Evolutionary conservation across 2,113 vertebrate species (phyloP), one percentile per base, ranked within the genome.

Genomic region (Ceuthmochares aereus): DNA sequence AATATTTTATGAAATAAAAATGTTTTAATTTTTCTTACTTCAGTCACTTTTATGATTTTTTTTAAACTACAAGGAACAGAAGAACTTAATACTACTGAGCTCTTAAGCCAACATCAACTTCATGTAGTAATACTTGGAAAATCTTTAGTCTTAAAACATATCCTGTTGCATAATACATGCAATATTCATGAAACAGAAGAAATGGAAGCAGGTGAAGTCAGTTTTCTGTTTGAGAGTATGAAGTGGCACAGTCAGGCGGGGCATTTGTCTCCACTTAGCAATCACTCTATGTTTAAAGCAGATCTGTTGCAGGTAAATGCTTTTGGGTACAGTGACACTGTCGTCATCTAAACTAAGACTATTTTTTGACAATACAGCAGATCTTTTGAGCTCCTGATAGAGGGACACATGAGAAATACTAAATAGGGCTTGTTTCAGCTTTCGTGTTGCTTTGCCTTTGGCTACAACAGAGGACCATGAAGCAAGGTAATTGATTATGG

Each of bases 41-140:
- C 18, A 75, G 47, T 14, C 5, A n/a, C 47, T 81, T 74, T 10
- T 23, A 22, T n/a, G 20, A 14, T 51, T 54, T 75, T 74, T 72
- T 86, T 84, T 19, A 43, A 95, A 70, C 37, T 84, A 34, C 56
- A 83, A 2, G 32, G 23, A 79, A 59, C 37, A 82, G 18, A 84
- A 63, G 40, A 84, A 74, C 72, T 70, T 93, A 79, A 78, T 70
- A 79, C 43, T 64, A 30, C 45, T 77, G 70, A 84, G 26, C 54
- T 84, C 58, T 94, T 93, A 93, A 95, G 72, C 69, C 93, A 91
- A 52, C 69, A 85, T 90, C 58, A 72, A 64, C 49, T 84, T 93
- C 15, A 42, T 67, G 36, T 68, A 45, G 72, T 90, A 95, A 47
- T 93, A 60, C 76, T 59, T 92, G 56, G 84, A 86, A 84, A 88